Evolutionary conservation across 1,140 invertebrate genomes (phyloP), one percentile per base, ranked within the genome.

Genomic region (Drusus annulatus): DNA sequence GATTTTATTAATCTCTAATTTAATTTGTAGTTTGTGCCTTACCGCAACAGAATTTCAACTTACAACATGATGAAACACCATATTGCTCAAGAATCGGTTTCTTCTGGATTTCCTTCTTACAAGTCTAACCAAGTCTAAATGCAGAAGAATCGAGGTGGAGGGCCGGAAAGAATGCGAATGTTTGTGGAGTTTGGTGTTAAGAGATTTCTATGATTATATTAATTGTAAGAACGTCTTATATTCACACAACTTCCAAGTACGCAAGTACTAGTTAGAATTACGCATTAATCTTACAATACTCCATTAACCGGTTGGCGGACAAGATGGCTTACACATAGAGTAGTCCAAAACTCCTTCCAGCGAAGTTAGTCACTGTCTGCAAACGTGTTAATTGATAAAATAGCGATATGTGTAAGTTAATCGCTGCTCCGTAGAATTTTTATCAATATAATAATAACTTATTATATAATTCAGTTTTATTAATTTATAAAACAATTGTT

Each of bases 401-500:
- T 58, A 17, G 15, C n/a, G 54, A 21, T 56, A 60, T 60, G 56
- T 65, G 62, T 65, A 28, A 65, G 62, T 28, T 65, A 31, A 65
- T 65, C 28, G 23, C 62, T 65, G 21, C 23, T 65, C 62, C 25
- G 4, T 28, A 25, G 62, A 65, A 65, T 28, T 65, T 65, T 65
- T 65, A 21, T 65, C 62, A 65, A 7, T 28, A 63, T 63, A 63
- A 65, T 65, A 65, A 63, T 63, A 63, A 21, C 54, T 19, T 71
- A 52, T 71, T 71, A 52, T 71, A 71, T 71, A 71, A 52, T 51
- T 71, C 68, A 21, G 68, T 51, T 71, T 71, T 71, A 71, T 71
- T 71, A 52, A 71, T 71, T 71, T 71, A 71, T 50, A 71, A 71
- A 71, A 71, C 68, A 71, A 71, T 71, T 71, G 68, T 71, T 71